A percentile compares a stretch with the other conserved stretches of the same genome.
Conservation (phyloP, 2,113 vertebrate genomes). For the Monarcha castaneiventris region DNA sequence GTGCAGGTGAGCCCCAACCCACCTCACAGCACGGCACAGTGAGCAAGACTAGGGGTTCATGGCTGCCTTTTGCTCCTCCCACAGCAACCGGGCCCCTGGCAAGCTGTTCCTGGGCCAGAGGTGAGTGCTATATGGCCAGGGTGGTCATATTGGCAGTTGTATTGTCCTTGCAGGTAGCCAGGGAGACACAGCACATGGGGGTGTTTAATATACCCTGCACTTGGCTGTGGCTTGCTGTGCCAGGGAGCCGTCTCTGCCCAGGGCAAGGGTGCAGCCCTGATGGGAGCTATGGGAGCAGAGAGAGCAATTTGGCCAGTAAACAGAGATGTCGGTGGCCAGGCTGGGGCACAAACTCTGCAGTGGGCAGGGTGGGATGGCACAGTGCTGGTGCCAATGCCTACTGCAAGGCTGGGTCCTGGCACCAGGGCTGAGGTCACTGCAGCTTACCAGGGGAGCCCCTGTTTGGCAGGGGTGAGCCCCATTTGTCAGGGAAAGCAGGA, state of each 20-base stretch:
- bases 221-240: neutral
- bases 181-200: accelerated
- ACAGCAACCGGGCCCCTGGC: neutral
- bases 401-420: neutral
- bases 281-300: neutral
- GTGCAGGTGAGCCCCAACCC: slow-evolving; percentile 33
- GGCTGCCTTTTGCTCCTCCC: neutral
- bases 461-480: neutral
- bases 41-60: neutral
- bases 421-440: neutral
- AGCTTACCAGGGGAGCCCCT: neutral
- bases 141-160: accelerated
- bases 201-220: accelerated
- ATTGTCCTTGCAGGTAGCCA: neutral
- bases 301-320: accelerated
- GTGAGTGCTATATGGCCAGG: neutral
- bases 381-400: accelerated
- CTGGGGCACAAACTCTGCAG: neutral
- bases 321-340: accelerated
- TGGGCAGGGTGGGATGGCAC: neutral
- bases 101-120: slow-evolving; percentile 8
- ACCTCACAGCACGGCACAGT: accelerated
- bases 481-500: neutral
- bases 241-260: accelerated
- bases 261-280: neutral